phyloP scores from a whole-genome alignment of 2,113 vertebrate species.

The Motacilla tschutschensis region DNA sequence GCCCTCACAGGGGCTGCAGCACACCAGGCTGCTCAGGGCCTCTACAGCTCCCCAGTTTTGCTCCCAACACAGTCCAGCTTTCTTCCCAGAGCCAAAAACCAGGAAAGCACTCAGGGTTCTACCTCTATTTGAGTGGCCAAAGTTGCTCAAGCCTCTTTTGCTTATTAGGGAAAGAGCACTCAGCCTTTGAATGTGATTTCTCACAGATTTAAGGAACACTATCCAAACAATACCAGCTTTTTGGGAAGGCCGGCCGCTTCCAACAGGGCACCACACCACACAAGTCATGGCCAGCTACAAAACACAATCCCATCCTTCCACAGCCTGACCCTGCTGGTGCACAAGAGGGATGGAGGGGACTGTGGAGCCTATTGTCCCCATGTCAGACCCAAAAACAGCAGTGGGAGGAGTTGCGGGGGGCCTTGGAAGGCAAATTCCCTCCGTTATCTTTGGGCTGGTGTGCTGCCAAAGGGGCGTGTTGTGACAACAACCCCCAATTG shows the following conservation, averaged over 20 bases:
- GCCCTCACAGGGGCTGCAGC: background rate
- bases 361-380: background rate
- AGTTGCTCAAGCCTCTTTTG: background rate
- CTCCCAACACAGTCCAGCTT: background rate
- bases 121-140: background rate
- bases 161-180: background rate
- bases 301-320: background rate
- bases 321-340: background rate
- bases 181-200: background rate
- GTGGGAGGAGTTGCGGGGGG: background rate
- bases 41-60: background rate
- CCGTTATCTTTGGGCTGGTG: background rate
- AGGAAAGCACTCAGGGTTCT: background rate
- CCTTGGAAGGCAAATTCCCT: background rate
- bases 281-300: background rate
- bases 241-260: background rate
- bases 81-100: background rate
- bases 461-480: slow-evolving; percentile 14
- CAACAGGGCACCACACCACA: background rate
- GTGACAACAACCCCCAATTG: background rate
- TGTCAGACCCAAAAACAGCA: background rate
- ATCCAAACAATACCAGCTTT: background rate
- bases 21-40: background rate
- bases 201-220: background rate
- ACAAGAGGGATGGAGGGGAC: background rate